Percentiles rank a stretch among this genome's conserved stretches.
Conservation (phyloP, 1,140 invertebrate genomes). For the Nebria ingens region DNA sequence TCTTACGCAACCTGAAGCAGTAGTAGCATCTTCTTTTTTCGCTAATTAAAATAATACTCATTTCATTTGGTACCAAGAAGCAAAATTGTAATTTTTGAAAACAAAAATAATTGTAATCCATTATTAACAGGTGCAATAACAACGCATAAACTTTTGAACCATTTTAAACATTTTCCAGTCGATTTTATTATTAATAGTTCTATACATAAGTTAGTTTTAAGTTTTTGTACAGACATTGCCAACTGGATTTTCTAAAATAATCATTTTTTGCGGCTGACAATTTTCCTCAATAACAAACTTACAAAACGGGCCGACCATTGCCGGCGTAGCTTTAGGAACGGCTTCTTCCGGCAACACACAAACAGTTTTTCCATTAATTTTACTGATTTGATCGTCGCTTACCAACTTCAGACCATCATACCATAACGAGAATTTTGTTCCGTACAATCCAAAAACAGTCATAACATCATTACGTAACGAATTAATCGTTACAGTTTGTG, state of each 20-base stretch:
- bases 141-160: too few relatives aligned
- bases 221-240: not conserved
- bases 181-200: too few relatives aligned
- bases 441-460: constrained; percentile 52
- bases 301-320: not conserved
- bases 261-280: not conserved
- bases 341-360: constrained; percentile 1
- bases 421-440: constrained; percentile 41
- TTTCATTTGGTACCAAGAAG: too few relatives aligned
- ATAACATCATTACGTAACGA: constrained; percentile 27
- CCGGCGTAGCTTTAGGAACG: not conserved
- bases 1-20: too few relatives aligned
- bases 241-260: not conserved
- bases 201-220: too few relatives aligned
- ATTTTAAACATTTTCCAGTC: too few relatives aligned
- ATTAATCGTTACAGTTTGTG: constrained; percentile 10
- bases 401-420: constrained; percentile 17
- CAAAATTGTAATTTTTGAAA: too few relatives aligned
- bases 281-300: not conserved
- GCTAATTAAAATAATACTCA: too few relatives aligned
- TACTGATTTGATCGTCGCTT: constrained; percentile 18
- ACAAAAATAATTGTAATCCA: too few relatives aligned
- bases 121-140: too few relatives aligned
- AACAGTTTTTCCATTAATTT: constrained; percentile 24
- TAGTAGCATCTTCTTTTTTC: too few relatives aligned